phyloP scores from a whole-genome alignment of 2,113 vertebrate species.

The Burhinus oedicnemus region DNA sequence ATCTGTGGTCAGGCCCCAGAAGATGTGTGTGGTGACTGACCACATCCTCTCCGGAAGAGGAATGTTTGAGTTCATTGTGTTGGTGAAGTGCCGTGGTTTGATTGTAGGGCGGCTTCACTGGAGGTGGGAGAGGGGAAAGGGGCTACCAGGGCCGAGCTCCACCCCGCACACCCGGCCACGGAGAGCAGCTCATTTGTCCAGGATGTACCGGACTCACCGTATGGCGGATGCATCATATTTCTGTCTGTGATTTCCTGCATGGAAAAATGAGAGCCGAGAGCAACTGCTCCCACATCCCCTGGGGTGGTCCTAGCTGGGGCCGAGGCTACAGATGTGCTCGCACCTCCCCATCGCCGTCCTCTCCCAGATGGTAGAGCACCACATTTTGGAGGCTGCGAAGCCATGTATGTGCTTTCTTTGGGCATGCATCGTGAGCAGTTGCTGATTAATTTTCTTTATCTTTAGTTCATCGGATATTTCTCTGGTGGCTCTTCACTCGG shows the following conservation, averaged over 20 bases:
- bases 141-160: neutral
- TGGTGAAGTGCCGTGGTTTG: neutral
- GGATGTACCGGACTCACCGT: neutral
- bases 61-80: conserved; percentile 22
- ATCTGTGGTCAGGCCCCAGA: conserved; percentile 27
- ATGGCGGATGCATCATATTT: conserved; percentile 21
- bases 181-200: neutral
- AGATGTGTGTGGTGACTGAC: conserved; percentile 55
- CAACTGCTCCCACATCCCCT: conserved; percentile 10
- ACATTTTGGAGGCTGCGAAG: neutral
- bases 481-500: neutral
- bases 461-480: neutral
- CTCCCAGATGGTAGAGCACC: neutral
- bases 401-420: neutral
- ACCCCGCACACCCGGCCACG: neutral
- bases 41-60: conserved; percentile 50
- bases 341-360: neutral
- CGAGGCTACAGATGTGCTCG: neutral
- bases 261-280: conserved; percentile 26
- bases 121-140: conserved; percentile 6
- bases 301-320: neutral
- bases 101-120: neutral
- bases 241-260: neutral
- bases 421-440: neutral
- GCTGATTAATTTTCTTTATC: neutral